These are phyloP conservation scores for Aplocera efformata DNA, from an alignment of 2,888 invertebrate genomes.

Conservation along the genomic window DNA sequence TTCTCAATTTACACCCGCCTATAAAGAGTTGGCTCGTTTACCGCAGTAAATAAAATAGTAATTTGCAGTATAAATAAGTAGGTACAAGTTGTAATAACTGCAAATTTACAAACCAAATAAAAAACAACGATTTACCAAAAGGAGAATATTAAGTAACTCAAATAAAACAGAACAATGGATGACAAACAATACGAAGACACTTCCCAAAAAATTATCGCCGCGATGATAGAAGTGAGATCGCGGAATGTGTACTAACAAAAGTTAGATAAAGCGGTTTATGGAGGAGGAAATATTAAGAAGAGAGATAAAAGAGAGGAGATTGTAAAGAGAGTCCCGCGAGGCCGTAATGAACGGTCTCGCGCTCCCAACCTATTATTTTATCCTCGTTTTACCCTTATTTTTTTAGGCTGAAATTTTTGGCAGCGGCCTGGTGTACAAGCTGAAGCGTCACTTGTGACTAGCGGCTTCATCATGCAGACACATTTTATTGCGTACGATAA, in stretches of 20 bases:
- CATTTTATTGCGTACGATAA: not conserved
- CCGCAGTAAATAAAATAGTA: no score
- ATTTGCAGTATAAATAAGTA: no score
- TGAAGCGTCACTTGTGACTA: slow-evolving; percentile 1
- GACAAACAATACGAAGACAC: slow-evolving; percentile 2
- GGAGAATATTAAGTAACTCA: not conserved
- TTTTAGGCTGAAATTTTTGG: slow-evolving; percentile 21
- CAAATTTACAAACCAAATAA: not conserved
- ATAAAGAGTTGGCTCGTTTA: no score
- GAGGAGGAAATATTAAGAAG: slow-evolving; percentile 32
- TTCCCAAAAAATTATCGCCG: slow-evolving; percentile 4
- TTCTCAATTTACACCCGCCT: no score
- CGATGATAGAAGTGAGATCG: slow-evolving; percentile 25
- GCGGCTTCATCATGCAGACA: not conserved
- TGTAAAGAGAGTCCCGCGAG: slow-evolving; percentile 27
- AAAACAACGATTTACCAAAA: not conserved
- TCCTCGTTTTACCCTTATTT: slow-evolving; percentile 33
- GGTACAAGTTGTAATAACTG: no score
- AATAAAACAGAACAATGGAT: not conserved
- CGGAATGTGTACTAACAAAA: slow-evolving; percentile 27
- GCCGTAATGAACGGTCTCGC: slow-evolving; percentile 31
- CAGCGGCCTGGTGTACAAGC: slow-evolving; percentile 18
- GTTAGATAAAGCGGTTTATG: slow-evolving; percentile 37
- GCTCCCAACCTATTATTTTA: slow-evolving; percentile 35
- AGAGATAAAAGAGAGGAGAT: no score